phyloP scores from a whole-genome alignment of 30 jellyfish, hydroid and myxozoan species.

The Sanderia malayensis region DNA sequence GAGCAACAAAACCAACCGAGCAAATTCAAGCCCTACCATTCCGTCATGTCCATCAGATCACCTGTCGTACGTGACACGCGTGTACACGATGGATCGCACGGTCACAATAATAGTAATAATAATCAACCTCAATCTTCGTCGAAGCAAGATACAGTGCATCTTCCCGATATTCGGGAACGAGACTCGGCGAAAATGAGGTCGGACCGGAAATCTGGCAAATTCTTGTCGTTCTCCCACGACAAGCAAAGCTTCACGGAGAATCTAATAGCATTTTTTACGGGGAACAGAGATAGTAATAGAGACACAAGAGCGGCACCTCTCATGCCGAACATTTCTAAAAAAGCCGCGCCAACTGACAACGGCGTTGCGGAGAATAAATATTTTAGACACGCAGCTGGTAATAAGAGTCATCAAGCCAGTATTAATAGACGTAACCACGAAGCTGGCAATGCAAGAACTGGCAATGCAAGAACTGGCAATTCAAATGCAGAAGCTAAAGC shows the following conservation, averaged over 20 bases:
- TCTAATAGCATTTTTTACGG: slow-evolving; percentile 50
- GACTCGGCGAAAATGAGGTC: slow-evolving; percentile 29
- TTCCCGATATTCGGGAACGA: slow-evolving; percentile 48
- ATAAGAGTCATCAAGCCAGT: too few species aligned
- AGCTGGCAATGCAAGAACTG: not conserved
- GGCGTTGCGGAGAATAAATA: not conserved
- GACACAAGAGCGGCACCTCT: too few species aligned
- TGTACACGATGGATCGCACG: not conserved
- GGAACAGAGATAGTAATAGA: slow-evolving; percentile 36
- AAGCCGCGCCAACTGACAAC: not conserved
- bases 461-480: not conserved
- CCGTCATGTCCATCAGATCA: not conserved
- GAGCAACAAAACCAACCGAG: too few species aligned
- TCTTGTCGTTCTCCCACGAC: slow-evolving; percentile 38
- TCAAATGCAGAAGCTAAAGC: not conserved
- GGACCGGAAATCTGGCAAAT: slow-evolving; percentile 30
- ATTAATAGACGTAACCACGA: too few species aligned
- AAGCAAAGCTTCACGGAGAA: slow-evolving; percentile 57
- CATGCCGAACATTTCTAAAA: not conserved
- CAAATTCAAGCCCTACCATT: too few species aligned
- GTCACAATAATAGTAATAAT: too few species aligned
- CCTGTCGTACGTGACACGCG: not conserved
- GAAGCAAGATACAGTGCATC: slow-evolving; percentile 27
- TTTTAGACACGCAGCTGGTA: not conserved
- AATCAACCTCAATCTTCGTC: not conserved